Conservation (phyloP, 2,888 invertebrate species). For the Drosophila aldrichi region DNA sequence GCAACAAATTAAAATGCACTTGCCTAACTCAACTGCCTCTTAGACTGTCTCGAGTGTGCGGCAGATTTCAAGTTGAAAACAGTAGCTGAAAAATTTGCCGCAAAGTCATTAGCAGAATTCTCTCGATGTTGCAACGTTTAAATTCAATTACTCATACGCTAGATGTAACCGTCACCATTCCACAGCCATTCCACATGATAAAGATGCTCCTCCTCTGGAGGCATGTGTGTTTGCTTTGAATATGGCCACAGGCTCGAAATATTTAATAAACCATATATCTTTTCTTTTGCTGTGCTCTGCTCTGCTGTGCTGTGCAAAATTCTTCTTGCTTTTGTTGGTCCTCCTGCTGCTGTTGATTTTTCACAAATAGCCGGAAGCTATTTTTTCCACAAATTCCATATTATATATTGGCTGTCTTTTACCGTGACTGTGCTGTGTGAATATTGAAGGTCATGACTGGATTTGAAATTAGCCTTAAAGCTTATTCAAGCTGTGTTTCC, state of each 20-base stretch:
- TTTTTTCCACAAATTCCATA: constrained; percentile 66
- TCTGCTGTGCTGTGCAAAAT: constrained; percentile 38
- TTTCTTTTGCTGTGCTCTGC: constrained; percentile 43
- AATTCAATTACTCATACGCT: constrained; percentile 64
- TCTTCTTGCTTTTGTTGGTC: constrained; percentile 26
- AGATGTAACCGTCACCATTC: constrained; percentile 5
- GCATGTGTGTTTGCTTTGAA: constrained; percentile 60
- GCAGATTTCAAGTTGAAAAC: constrained; percentile 25
- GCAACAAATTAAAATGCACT: constrained; percentile 18
- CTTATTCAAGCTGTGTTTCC: constrained; percentile 12
- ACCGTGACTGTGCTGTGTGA: constrained; percentile 25
- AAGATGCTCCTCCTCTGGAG: constrained; percentile 24
- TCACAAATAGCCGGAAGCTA: constrained; percentile 63
- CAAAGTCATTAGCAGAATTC: constrained; percentile 55
- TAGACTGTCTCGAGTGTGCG: constrained; percentile 63
- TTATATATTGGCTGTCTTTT: constrained; percentile 62
- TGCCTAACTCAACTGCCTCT: constrained; percentile 33
- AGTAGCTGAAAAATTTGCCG: constrained; percentile 13
- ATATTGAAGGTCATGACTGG: constrained; percentile 65
- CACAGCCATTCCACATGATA: constrained; percentile 27
- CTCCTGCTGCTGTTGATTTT: constrained; percentile 61
- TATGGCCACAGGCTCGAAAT: constrained; percentile 61
- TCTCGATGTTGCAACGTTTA: constrained; percentile 44
- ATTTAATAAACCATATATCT: constrained; percentile 74
- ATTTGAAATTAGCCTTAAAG: constrained; percentile 61